These are phyloP conservation scores for Stegodyphus dumicola DNA, from an alignment of 1,140 invertebrate species.

Conservation along the genomic window DNA sequence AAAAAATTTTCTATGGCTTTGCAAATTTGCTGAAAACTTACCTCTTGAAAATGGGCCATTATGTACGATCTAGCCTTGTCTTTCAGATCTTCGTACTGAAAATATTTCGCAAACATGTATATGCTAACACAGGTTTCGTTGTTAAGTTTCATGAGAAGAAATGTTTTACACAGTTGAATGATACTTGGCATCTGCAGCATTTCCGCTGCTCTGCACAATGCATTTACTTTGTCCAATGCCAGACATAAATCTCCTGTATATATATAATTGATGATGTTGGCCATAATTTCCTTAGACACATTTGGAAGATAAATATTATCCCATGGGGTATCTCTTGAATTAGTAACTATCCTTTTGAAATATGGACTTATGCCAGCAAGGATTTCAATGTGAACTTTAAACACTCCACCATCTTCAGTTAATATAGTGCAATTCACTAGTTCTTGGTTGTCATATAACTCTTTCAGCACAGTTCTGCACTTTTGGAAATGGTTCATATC, in stretches of 20 bases:
- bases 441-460: constrained; percentile 20
- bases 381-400: constrained; percentile 76
- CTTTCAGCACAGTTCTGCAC: not conserved
- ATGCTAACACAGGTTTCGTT: constrained; percentile 76
- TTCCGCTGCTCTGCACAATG: constrained; percentile 74
- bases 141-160: constrained; percentile 71
- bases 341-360: constrained; percentile 77
- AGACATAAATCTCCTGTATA: constrained; percentile 76
- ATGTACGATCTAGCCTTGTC: constrained; percentile 56
- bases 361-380: constrained; percentile 77
- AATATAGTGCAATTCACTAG: constrained; percentile 25
- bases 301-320: constrained; percentile 66
- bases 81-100: constrained; percentile 72
- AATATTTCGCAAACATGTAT: constrained; percentile 78
- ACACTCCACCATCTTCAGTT: constrained; percentile 74
- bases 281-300: constrained; percentile 67
- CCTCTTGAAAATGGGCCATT: constrained; percentile 30
- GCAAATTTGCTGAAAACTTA: not conserved
- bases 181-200: constrained; percentile 75
- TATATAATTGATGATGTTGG: constrained; percentile 75
- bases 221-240: constrained; percentile 74
- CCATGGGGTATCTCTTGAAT: constrained; percentile 68
- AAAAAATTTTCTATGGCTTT: too few species aligned
- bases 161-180: constrained; percentile 72
- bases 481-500: not conserved